Base-by-base conservation (phyloP, 2,888 invertebrate species). In the Pseudococcus jackbeardsleyi region DNA sequence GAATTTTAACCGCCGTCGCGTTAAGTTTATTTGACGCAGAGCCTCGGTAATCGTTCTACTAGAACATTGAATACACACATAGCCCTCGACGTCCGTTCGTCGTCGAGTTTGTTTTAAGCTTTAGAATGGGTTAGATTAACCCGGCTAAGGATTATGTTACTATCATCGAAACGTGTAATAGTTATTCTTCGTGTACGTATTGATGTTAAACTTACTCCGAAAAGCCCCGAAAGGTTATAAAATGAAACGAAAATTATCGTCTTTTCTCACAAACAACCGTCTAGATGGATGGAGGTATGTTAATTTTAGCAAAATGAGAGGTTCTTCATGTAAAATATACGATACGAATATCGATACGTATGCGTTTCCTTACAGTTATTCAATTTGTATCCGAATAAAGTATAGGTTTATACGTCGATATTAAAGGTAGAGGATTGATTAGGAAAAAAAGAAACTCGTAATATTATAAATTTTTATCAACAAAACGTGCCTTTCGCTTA, bases 401-500 rank as follows among this genome's bases (percentile, higher is more conserved):
- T 33, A 33, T 33, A 33, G 26, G 26, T 3, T 3, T 33, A 33
- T 33, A 59, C 3, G 59, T 19, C 2, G 59, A 19, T 59, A 19
- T 72, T 33, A 72, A 72, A 33, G n/a, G 33, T 26, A 72, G 68
- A 33, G 26, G 26, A 72, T 72, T 72, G 68, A 72, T 72, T 72
- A 33, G 68, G 68, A 33, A 33, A 72, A 72, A 72, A 22, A 64
- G 54, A 54, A 59, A 19, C 59, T 59, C 1, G 11, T 64, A 22
- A 22, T 72, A 33, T 22, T 72, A 72, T 72, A 72, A 72, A 72
- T 72, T 72, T 72, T 72, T 72, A 72, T 72, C 68, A 72, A 72
- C 68, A 72, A 72, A 72, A 26, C 68, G 26, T 26, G 68, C 68
- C 68, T 22, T 12, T 72, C 33, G 68, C 15, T 72, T 72, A 72